Conservation (phyloP, 2,888 invertebrate genomes). For the Carterocephalus palaemon region DNA sequence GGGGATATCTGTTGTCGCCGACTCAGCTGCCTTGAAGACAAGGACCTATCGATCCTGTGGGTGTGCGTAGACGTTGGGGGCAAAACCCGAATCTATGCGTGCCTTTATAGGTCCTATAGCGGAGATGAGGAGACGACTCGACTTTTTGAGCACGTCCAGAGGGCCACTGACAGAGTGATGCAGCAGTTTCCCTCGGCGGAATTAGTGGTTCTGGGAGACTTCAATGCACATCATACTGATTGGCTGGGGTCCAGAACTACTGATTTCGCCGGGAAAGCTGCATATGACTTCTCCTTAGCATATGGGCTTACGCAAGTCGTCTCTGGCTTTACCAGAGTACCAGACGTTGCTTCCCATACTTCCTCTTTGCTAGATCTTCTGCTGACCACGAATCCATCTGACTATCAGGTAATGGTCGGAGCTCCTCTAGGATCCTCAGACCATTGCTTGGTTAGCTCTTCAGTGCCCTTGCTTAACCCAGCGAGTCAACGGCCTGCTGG, state of each 20-base stretch:
- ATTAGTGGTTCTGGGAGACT: too few relatives aligned
- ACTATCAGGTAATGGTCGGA: not conserved
- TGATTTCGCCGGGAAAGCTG: slow-evolving; percentile 4
- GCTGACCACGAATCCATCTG: not conserved
- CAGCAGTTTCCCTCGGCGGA: not conserved
- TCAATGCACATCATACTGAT: too few relatives aligned
- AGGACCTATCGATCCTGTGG: slow-evolving; percentile 7
- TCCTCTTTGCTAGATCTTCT: too few relatives aligned
- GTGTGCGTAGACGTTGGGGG: not conserved
- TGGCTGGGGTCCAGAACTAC: not conserved
- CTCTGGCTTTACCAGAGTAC: not conserved
- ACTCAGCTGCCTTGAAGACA: slow-evolving; percentile 5
- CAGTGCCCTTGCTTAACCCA: not conserved
- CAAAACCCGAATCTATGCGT: not conserved
- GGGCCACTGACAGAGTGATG: not conserved
- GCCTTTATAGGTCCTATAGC: slow-evolving; percentile 4
- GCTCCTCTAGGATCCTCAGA: not conserved
- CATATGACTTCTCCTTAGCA: not conserved
- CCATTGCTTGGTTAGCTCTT: not conserved
- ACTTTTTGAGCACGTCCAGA: too few relatives aligned
- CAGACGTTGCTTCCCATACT: too few relatives aligned
- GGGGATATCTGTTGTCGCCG: slow-evolving; percentile 11
- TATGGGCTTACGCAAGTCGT: not conserved
- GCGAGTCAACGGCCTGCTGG: not conserved
- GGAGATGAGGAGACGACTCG: slow-evolving; percentile 1